Evolutionary conservation across 2,113 vertebrate genomes (phyloP).

Genomic region (Pheucticus melanocephalus): DNA sequence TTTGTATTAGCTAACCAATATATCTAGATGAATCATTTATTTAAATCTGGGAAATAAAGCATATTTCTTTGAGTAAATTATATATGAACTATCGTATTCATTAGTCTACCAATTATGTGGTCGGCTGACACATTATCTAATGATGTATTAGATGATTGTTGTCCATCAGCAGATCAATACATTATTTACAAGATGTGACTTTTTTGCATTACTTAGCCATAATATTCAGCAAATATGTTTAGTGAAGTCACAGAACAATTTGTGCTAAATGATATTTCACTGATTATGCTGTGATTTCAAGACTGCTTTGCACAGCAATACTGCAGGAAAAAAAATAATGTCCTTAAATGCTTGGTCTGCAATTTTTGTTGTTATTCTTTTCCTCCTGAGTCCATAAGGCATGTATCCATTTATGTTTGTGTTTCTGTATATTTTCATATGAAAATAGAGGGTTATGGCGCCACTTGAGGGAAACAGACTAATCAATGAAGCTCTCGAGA

Average conservation of each 20-base stretch:
- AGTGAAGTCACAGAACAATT: background rate
- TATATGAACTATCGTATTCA: constrained; percentile 17
- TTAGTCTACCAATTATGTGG: constrained; percentile 17
- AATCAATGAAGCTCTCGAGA: background rate
- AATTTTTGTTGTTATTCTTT: background rate
- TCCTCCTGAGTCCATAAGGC: background rate
- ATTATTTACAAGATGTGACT: background rate
- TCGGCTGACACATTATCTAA: constrained; percentile 13
- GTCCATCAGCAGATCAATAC: background rate
- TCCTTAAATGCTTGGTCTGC: background rate
- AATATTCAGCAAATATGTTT: background rate
- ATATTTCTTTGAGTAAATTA: constrained; percentile 36
- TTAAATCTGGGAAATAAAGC: constrained; percentile 46
- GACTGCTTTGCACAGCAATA: background rate
- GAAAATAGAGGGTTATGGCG: background rate
- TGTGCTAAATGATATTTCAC: background rate
- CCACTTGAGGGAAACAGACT: background rate
- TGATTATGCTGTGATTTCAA: background rate
- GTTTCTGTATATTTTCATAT: background rate
- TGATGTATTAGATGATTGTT: background rate
- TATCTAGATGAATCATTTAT: constrained; percentile 44
- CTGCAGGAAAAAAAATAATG: background rate
- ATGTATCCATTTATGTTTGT: background rate
- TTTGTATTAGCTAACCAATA: background rate
- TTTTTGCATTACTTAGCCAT: constrained; percentile 5